phyloP scores from a whole-genome alignment of 1,140 invertebrate genomes.

The Drosophila lini region DNA sequence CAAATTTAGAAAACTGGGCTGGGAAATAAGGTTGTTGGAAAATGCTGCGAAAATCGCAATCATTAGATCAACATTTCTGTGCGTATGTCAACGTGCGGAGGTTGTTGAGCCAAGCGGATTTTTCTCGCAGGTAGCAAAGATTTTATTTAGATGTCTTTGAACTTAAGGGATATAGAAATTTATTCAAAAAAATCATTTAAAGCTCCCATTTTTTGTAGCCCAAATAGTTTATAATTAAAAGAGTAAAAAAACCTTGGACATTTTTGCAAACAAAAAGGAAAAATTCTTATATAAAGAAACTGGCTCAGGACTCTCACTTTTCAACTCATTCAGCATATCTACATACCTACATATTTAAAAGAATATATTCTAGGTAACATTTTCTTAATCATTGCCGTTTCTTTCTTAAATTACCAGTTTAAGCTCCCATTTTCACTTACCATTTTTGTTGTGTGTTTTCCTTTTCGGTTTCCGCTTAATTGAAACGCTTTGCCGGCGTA shows the following conservation, averaged over 20 bases:
- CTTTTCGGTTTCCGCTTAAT: slow-evolving; percentile 16
- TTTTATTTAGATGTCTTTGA: slow-evolving; percentile 12
- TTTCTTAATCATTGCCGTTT: neutral
- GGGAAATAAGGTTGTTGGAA: slow-evolving; percentile 13
- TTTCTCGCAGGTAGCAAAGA: neutral
- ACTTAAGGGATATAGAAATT: neutral
- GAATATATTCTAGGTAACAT: neutral
- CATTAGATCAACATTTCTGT: slow-evolving; percentile 58
- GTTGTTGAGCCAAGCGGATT: slow-evolving; percentile 1
- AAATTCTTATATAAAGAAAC: neutral
- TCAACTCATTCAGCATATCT: too few species aligned
- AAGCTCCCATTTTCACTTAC: slow-evolving; percentile 45
- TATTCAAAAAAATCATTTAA: neutral
- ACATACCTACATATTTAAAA: too few species aligned
- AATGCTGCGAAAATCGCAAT: slow-evolving; percentile 53
- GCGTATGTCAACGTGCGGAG: slow-evolving; percentile 20
- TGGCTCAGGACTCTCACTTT: neutral
- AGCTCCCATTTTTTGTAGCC: neutral
- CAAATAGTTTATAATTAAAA: neutral
- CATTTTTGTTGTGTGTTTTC: slow-evolving; percentile 56
- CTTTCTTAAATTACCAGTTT: neutral
- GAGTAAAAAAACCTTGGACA: neutral
- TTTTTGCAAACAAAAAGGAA: neutral
- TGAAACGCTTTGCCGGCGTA: slow-evolving; percentile 31
- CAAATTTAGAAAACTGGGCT: slow-evolving; percentile 22